These are phyloP conservation scores for Anomalospiza imberbis DNA, from an alignment of 2,797 vertebrate species.

Conservation along the genomic window DNA sequence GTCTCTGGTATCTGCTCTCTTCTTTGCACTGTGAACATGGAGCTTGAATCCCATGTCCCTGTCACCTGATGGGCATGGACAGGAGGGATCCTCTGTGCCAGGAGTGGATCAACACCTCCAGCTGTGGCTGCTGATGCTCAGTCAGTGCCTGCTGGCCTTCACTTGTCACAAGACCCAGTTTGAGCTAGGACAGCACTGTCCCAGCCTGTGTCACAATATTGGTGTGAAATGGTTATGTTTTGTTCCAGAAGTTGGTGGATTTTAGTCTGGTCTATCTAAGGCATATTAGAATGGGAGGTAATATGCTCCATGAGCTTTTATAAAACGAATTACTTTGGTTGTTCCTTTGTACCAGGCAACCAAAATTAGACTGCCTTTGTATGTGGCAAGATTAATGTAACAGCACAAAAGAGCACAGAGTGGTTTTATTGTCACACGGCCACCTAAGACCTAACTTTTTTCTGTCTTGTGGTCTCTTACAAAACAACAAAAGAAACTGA, in stretches of 20 bases:
- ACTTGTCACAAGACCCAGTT: not conserved
- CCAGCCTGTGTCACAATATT: not conserved
- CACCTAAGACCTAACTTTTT: not conserved
- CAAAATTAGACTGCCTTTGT: not conserved
- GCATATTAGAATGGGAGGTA: not conserved
- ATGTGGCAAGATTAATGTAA: not conserved
- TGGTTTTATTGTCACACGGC: not conserved
- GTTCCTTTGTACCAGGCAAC: not conserved
- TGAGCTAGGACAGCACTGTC: fast-evolving
- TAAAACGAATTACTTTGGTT: not conserved
- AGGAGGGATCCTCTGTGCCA: not conserved
- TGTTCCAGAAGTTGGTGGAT: not conserved
- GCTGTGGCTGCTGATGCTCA: not conserved
- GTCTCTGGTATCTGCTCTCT: not conserved
- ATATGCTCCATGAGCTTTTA: not conserved
- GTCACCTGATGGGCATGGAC: no score
- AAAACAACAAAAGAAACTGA: not conserved
- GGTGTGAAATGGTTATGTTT: fast-evolving
- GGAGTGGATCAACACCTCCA: not conserved
- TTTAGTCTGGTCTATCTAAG: not conserved
- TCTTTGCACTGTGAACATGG: not conserved
- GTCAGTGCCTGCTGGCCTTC: not conserved
- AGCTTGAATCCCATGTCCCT: not conserved
- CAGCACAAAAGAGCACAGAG: not conserved
- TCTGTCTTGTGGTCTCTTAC: not conserved